These are phyloP conservation scores for Drosophila koepferae DNA, from an alignment of 2,888 invertebrate species.

Conservation along the genomic window DNA sequence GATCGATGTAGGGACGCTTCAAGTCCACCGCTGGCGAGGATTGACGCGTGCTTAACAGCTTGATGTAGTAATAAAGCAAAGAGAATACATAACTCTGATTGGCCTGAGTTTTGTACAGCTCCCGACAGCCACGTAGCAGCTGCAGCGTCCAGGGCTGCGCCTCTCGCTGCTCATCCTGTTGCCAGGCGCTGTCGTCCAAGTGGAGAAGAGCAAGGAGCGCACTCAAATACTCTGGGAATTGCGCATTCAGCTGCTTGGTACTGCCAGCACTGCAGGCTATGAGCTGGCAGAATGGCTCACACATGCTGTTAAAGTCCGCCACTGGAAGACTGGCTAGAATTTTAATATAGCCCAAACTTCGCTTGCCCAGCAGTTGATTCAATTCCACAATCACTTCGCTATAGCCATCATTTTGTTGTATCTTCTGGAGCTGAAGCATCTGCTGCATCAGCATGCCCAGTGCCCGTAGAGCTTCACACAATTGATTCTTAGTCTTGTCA, in stretches of 20 bases:
- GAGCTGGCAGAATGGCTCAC: conserved; percentile 48
- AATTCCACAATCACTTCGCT: conserved; percentile 55
- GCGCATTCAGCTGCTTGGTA: conserved; percentile 28
- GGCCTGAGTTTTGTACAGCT: conserved; percentile 57
- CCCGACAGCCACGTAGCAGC: conserved; percentile 69
- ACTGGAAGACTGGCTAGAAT: conserved; percentile 53
- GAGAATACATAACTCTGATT: conserved; percentile 60
- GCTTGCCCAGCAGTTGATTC: conserved; percentile 56
- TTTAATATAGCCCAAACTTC: conserved; percentile 39
- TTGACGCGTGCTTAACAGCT: conserved; percentile 60
- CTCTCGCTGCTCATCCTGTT: conserved; percentile 46
- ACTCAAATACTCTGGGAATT: conserved; percentile 63
- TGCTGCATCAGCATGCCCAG: conserved; percentile 62
- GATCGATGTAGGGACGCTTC: conserved; percentile 54
- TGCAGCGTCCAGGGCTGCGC: conserved; percentile 53
- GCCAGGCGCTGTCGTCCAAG: conserved; percentile 56
- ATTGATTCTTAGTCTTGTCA: neutral
- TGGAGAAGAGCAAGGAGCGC: conserved; percentile 52
- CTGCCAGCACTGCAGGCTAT: conserved; percentile 15
- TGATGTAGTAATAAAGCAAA: conserved; percentile 77
- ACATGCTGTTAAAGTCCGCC: conserved; percentile 30
- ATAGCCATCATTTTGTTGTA: conserved; percentile 22
- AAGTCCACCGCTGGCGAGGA: conserved; percentile 40
- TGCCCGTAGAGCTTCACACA: conserved; percentile 38
- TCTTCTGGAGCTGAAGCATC: conserved; percentile 53